These are phyloP conservation scores for Sebastolobus alascanus DNA, from an alignment of 2,797 vertebrate species.

Conservation along the genomic window DNA sequence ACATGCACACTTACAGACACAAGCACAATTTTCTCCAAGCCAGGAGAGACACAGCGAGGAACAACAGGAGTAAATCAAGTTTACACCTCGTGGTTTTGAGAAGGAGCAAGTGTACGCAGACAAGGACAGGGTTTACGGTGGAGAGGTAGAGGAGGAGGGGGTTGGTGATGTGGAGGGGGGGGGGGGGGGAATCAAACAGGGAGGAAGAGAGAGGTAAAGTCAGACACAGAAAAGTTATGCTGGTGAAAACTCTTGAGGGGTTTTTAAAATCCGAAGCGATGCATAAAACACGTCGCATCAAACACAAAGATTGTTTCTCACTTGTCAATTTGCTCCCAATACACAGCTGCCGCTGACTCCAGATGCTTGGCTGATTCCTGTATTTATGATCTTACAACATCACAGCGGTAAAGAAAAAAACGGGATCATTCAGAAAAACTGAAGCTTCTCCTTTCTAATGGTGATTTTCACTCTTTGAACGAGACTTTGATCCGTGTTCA, in stretches of 20 bases:
- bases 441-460: background rate
- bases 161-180: background rate
- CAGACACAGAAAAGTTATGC: conserved; percentile 2
- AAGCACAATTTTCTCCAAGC: conserved; percentile 23
- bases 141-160: background rate
- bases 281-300: conserved; percentile 19
- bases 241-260: conserved; percentile 6
- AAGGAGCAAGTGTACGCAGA: conserved; percentile 42
- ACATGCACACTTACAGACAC: background rate
- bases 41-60: conserved; percentile 14
- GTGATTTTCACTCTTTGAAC: conserved; percentile 7
- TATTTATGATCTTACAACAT: conserved; percentile 15
- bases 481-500: background rate
- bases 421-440: background rate
- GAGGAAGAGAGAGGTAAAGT: background rate
- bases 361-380: conserved; percentile 17
- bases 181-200: background rate
- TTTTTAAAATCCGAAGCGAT: conserved; percentile 11
- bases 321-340: conserved; percentile 21
- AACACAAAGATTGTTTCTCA: conserved; percentile 14
- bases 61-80: conserved; percentile 68
- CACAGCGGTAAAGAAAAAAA: conserved; percentile 4
- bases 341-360: conserved; percentile 29
- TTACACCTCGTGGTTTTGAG: conserved; percentile 56
- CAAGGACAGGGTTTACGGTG: conserved; percentile 55